phyloP scores from a whole-genome alignment of 2,888 invertebrate species.

The Itoplectis maculator region DNA sequence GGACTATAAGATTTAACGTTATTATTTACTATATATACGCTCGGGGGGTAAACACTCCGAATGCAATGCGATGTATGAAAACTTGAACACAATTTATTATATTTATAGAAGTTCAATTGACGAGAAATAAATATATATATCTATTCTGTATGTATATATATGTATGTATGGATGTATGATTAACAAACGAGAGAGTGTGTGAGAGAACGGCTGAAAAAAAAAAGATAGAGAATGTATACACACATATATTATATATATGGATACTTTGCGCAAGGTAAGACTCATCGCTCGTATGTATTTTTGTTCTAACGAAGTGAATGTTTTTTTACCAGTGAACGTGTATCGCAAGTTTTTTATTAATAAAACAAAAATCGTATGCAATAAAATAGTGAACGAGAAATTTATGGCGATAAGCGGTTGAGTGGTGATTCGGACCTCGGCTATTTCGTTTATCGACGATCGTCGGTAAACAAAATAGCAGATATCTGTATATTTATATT shows the following conservation, averaged over 20 bases:
- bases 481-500: not conserved
- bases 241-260: conserved; percentile 67
- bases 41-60: conserved; percentile 42
- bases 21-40: conserved; percentile 48
- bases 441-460: too few species aligned
- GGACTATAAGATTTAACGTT: conserved; percentile 49
- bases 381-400: not conserved
- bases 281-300: conserved; percentile 79
- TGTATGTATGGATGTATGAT: conserved; percentile 47
- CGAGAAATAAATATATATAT: conserved; percentile 66
- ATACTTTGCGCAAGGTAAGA: conserved; percentile 71
- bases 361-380: conserved; percentile 70
- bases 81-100: conserved; percentile 65
- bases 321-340: conserved; percentile 81
- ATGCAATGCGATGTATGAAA: conserved; percentile 64
- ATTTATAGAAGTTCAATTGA: conserved; percentile 70
- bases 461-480: conserved; percentile 5
- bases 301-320: conserved; percentile 80
- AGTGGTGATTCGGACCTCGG: not conserved
- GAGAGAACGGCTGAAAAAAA: conserved; percentile 27
- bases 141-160: conserved; percentile 63
- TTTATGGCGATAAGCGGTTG: not conserved
- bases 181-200: conserved; percentile 15
- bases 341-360: conserved; percentile 80
- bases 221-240: conserved; percentile 31